These are phyloP conservation scores for Junonia oenone DNA, from an alignment of 2,888 invertebrate species.

Conservation along the genomic window DNA sequence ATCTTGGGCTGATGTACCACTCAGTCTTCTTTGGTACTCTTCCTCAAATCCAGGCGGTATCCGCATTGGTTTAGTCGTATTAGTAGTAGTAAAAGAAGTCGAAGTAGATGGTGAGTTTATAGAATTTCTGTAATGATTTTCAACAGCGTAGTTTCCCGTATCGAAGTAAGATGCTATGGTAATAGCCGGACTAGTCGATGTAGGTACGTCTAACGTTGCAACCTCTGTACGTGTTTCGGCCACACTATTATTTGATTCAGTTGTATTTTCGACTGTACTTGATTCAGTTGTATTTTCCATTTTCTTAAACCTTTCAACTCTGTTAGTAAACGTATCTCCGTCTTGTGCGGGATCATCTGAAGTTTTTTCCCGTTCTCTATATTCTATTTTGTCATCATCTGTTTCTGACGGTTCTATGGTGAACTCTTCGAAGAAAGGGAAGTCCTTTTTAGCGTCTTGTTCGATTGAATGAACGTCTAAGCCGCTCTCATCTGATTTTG, in stretches of 20 bases:
- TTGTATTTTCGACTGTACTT: conserved; percentile 36
- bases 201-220: conserved; percentile 31
- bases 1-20: conserved; percentile 30
- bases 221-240: conserved; percentile 28
- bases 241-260: conserved; percentile 31
- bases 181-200: conserved; percentile 43
- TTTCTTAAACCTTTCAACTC: conserved; percentile 61
- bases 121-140: conserved; percentile 59
- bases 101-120: conserved; percentile 40
- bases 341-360: conserved; percentile 43
- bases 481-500: conserved; percentile 58
- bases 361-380: conserved; percentile 41
- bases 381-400: conserved; percentile 63
- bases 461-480: conserved; percentile 68
- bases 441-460: conserved; percentile 66
- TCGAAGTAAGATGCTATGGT: conserved; percentile 68
- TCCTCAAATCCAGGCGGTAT: conserved; percentile 67
- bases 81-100: conserved; percentile 27
- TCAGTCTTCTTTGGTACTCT: conserved; percentile 44
- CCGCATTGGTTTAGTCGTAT: conserved; percentile 33
- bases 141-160: conserved; percentile 69
- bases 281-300: conserved; percentile 39
- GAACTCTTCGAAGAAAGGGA: conserved; percentile 61
- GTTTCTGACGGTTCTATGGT: conserved; percentile 63
- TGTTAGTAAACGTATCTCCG: conserved; percentile 58